Evolutionary conservation across 2,113 vertebrate species (phyloP).

Genomic region (Gymnorhina tibicen): DNA sequence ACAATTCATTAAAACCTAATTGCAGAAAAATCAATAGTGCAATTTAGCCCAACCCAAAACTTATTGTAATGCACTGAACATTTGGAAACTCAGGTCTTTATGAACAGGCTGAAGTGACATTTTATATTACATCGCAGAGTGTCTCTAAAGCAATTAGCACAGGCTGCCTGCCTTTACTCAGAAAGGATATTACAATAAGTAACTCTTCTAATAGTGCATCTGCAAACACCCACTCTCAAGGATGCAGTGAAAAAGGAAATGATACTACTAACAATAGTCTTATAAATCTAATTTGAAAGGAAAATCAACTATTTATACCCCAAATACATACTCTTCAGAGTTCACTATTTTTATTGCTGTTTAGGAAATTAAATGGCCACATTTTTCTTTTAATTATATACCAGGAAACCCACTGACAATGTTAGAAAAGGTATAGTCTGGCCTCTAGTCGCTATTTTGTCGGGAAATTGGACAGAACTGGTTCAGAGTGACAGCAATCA

Average conservation of each 20-base stretch:
- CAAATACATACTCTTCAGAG: not conserved
- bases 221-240: not conserved
- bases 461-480: not conserved
- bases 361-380: not conserved
- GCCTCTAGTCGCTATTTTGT: not conserved
- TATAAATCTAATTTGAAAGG: not conserved
- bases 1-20: conserved; percentile 69
- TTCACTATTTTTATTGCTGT: not conserved
- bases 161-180: not conserved
- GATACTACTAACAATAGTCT: not conserved
- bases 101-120: not conserved
- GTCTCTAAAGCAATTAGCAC: conserved; percentile 31
- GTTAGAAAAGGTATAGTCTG: not conserved
- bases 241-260: not conserved
- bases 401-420: not conserved
- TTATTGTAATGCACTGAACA: conserved; percentile 29
- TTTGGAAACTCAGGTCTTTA: conserved; percentile 24
- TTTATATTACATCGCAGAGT: not conserved
- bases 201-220: not conserved
- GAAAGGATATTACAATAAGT: not conserved
- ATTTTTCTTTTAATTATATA: not conserved
- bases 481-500: not conserved
- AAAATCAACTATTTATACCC: not conserved
- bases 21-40: conserved; percentile 58
- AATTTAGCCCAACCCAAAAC: conserved; percentile 51